Base-by-base conservation (phyloP, 2,113 vertebrate species). In the Clinocottus analis region DNA sequence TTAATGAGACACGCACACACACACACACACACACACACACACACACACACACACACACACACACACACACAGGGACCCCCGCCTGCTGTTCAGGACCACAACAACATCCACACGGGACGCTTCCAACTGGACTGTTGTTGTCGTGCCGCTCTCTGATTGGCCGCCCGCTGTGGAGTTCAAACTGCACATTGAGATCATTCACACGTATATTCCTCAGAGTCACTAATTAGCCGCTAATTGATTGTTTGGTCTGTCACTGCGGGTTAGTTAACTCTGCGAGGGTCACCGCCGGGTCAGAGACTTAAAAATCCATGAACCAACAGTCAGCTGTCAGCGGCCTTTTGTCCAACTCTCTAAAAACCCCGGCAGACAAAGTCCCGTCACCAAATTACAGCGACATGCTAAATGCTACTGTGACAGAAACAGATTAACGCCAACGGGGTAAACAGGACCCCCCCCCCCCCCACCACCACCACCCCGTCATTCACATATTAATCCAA, bases 11-110 rank as follows among this genome's bases (percentile, higher is more conserved):
- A 61, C 21, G 33, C 70, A 16, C 53, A 63, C 79, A 62, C 35
- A 56, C 76, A 35, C 59, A 58, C 49, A 14, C 41, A 65, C 61
- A 55, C 60, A 45, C 73, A 43, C 65, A 64, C 67, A 58, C 58
- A 39, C 27, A 41, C 39, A 60, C 27, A 41, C 39, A 60, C 61
- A 64, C n/a, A 56, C 68, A 23, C 47, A 70, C 77, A 58, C 39
- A 58, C 69, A 61, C 23, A 51, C 31, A 51, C 59, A 61, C 67
- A 67, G 31, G 49, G 63, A 37, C 11, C 16, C 29, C 56, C 6
- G 2, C 80, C 81, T 65, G 79, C 76, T 84, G 84, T 61, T 84
- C 73, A 80, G 72, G 61, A 25, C n/a, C 43, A 43, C 55, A 76
- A 59, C 63, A 51, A 45, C 79, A 79, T 27, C 33, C 16, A 65